Percentiles rank a stretch among this genome's conserved stretches.
These are phyloP conservation scores for Sarcophaga subvicina DNA, from an alignment of 2,888 invertebrate species.

Conservation along the genomic window DNA sequence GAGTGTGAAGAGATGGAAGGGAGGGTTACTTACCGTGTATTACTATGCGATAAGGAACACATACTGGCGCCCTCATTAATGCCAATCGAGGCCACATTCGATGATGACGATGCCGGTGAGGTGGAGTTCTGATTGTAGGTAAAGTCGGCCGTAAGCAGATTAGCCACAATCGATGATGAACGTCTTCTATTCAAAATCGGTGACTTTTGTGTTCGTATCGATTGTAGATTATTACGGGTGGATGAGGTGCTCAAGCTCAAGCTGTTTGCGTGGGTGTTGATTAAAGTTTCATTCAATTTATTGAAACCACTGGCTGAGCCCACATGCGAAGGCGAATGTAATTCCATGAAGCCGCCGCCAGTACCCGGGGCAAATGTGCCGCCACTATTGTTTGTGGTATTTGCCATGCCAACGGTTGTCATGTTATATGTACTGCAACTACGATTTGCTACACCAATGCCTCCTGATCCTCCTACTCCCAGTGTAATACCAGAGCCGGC, in stretches of 20 bases:
- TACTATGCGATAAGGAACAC: conserved; percentile 72
- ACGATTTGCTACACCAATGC: conserved; percentile 32
- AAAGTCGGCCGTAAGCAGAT: conserved; percentile 77
- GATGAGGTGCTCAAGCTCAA: conserved; percentile 59
- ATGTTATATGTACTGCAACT: conserved; percentile 64
- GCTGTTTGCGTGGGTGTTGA: conserved; percentile 63
- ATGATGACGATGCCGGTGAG: conserved; percentile 58
- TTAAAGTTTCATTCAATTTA: conserved; percentile 62
- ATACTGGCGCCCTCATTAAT: conserved; percentile 69
- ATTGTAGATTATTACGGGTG: conserved; percentile 70
- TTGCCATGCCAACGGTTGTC: conserved; percentile 53
- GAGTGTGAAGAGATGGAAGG: not conserved
- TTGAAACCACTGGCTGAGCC: conserved; percentile 22
- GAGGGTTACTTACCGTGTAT: conserved; percentile 74
- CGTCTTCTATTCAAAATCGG: conserved; percentile 79
- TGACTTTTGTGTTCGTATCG: conserved; percentile 76
- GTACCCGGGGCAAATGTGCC: conserved; percentile 63
- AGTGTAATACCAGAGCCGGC: not conserved
- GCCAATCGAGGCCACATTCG: conserved; percentile 52
- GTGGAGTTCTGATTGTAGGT: conserved; percentile 72
- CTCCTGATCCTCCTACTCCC: conserved; percentile 23
- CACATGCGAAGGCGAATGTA: conserved; percentile 62
- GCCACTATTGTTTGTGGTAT: conserved; percentile 37
- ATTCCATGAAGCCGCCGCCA: conserved; percentile 62
- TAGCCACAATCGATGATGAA: conserved; percentile 79